Evolutionary conservation across 2,113 vertebrate species (phyloP), one percentile per base, ranked within the genome.

Genomic region (Butastur rufipennis): DNA sequence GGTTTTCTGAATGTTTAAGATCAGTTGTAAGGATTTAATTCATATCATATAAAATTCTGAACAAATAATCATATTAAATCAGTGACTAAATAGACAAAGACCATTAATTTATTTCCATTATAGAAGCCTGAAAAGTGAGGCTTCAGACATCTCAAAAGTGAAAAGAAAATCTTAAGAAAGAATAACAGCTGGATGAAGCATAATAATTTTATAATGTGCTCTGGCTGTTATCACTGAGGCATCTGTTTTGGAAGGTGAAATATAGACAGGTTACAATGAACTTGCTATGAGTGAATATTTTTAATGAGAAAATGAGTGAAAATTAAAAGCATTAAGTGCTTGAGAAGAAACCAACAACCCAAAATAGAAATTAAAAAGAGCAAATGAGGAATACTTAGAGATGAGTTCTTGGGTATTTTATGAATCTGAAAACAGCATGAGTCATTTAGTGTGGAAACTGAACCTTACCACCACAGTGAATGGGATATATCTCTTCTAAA

Each of bases 391-490:
- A 68, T 73, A 50, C 25, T 81, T 86, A 26, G 18, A 71, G 20
- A 55, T 55, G 23, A 86, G 18, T 74, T 93, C 67, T 77, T 78
- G 40, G 29, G 16, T 72, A 61, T 86, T 84, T 84, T 53, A 63
- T 63, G 81, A 91, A 89, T 47, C 47, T 92, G 89, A 83, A 91
- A 96, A 67, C 68, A 86, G 72, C n/a, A 36, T 63, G 65, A 95
- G 36, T 92, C 88, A 94, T 95, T 95, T 92, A 95, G 40, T 80
- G 61, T 78, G 52, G 77, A 91, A 93, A 91, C 42, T 55, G 81
- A 96, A 91, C 73, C 77, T 89, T 67, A 81, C n/a, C 11, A 56
- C 31, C 74, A 67, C 36, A 40, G 86, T 43, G 38, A 95, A 61
- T 8, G 10, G 65, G 55, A 89, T 67, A 88, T 93, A 62, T 74